Evolutionary conservation across 2,797 vertebrate genomes (phyloP).

Genomic region (Staurois parvus): DNA sequence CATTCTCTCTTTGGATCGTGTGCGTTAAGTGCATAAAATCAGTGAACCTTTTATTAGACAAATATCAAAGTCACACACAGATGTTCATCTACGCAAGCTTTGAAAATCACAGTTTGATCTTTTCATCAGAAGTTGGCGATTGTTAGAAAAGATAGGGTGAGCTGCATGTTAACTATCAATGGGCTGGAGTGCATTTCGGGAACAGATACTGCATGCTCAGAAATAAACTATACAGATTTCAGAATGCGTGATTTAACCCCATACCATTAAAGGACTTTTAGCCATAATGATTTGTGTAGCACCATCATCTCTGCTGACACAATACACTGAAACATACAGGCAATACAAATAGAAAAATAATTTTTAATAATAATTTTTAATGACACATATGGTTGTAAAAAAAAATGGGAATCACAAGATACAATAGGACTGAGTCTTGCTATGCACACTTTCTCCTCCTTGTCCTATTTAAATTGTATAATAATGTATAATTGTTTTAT

Average conservation of each 20-base stretch:
- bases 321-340: no score
- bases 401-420: no score
- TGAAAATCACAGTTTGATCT: conserved; percentile 44
- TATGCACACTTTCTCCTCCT: not conserved
- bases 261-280: no score
- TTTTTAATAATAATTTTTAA: no score
- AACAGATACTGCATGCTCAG: no score
- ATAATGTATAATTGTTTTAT: conserved; percentile 51
- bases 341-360: no score
- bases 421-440: no score
- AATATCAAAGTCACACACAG: conserved; percentile 53
- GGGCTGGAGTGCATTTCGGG: not conserved
- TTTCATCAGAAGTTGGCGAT: conserved; percentile 39
- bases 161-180: not conserved
- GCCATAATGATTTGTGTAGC: no score
- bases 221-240: no score
- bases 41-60: conserved; percentile 55
- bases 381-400: no score
- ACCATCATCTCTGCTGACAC: no score
- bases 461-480: not conserved
- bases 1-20: conserved; percentile 22
- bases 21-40: conserved; percentile 44
- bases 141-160: conserved; percentile 4
- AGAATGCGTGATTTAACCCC: no score
- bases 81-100: conserved; percentile 49